phyloP scores from a whole-genome alignment of 2,888 invertebrate species.

The Desoria tigrina region DNA sequence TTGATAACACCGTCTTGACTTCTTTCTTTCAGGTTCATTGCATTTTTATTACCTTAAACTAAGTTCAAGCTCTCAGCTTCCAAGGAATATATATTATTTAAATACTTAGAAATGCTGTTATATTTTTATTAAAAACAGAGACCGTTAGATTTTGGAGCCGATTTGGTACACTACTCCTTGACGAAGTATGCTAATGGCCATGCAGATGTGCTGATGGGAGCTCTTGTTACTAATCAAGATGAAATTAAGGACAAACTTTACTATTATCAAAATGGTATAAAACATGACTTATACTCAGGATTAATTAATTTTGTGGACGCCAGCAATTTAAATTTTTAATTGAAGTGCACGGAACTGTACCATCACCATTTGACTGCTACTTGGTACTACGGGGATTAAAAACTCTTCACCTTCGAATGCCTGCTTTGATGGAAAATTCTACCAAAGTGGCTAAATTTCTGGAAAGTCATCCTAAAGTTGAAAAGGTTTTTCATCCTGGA shows the following conservation, averaged over 20 bases:
- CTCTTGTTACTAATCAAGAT: conserved; percentile 72
- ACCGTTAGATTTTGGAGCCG: conserved; percentile 86
- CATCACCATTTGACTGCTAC: conserved; percentile 95
- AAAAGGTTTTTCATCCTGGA: conserved; percentile 81
- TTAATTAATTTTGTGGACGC: background rate
- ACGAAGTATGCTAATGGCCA: conserved; percentile 99
- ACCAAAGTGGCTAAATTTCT: conserved; percentile 78
- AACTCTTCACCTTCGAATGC: conserved; percentile 89
- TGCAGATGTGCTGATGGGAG: conserved; percentile 95
- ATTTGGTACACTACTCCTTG: conserved; percentile 84
- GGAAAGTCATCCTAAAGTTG: conserved; percentile 75
- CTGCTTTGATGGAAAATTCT: conserved; percentile 78
- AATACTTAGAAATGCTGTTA: background rate
- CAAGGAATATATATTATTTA: background rate
- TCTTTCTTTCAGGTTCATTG: conserved; percentile 61
- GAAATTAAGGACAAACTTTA: conserved; percentile 70
- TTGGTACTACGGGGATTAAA: conserved; percentile 90
- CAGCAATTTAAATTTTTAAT: background rate
- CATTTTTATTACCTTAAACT: background rate
- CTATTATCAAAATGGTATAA: conserved; percentile 82
- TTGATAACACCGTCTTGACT: conserved; percentile 65
- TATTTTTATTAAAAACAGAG: conserved; percentile 60
- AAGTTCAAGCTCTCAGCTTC: conserved; percentile 6
- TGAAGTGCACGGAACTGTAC: conserved; percentile 84
- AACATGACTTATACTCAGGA: too few species aligned